Evolutionary conservation across 2,113 vertebrate genomes (phyloP).

Genomic region (Phaetusa simplex): DNA sequence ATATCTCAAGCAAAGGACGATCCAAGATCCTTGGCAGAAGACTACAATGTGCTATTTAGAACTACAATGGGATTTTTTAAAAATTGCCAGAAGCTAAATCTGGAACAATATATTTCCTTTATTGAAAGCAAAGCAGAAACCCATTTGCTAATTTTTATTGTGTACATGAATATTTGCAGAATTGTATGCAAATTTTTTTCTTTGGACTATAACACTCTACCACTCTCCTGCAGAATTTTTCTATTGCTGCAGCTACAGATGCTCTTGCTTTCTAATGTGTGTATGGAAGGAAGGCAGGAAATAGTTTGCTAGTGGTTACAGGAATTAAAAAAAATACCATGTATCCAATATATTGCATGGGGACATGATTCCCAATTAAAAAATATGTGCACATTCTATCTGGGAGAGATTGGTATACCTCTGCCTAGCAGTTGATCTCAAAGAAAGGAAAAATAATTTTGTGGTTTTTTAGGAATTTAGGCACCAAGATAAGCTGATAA

Average conservation of each 20-base stretch:
- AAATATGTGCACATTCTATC: background rate
- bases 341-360: rapidly evolving
- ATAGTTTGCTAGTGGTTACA: background rate
- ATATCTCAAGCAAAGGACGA: background rate
- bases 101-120: background rate
- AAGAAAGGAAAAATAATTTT: background rate
- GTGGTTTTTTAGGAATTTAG: background rate
- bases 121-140: background rate
- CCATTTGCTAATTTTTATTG: background rate
- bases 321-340: background rate
- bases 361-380: background rate
- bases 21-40: background rate
- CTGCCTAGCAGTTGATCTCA: background rate
- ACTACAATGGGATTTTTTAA: background rate
- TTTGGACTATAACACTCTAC: background rate
- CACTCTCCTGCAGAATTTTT: background rate
- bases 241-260: background rate
- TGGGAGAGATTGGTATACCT: background rate
- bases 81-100: background rate
- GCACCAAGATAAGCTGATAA: background rate
- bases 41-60: background rate
- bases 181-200: background rate
- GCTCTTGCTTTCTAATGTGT: background rate
- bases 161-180: background rate
- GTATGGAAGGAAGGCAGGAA: background rate